Conservation (phyloP, 2,888 invertebrate species). For the Apamea monoglypha region DNA sequence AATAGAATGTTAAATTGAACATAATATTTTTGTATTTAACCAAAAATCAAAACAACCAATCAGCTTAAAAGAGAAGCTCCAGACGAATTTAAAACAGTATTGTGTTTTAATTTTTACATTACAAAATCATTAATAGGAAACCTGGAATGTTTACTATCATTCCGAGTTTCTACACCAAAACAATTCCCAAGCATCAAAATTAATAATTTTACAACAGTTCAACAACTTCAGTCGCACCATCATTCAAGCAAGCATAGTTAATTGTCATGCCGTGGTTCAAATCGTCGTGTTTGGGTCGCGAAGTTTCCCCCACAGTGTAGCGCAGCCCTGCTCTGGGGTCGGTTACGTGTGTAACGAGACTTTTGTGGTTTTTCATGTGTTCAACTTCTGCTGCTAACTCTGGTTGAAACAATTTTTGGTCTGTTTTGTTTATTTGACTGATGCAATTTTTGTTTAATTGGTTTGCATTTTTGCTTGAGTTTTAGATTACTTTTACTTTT, state of each 20-base stretch:
- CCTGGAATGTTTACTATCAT: not conserved
- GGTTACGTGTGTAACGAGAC: slow-evolving; percentile 62
- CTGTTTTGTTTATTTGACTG: slow-evolving; percentile 34
- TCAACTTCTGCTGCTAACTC: slow-evolving; percentile 49
- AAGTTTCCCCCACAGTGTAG: slow-evolving; percentile 65
- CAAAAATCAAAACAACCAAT: not conserved
- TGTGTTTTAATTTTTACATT: not conserved
- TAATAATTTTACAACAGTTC: slow-evolving; percentile 19
- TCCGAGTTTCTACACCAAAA: not conserved
- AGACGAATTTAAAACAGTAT: not conserved
- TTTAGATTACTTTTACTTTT: not conserved
- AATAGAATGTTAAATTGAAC: no score
- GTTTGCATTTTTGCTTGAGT: slow-evolving; percentile 6
- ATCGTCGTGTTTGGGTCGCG: slow-evolving; percentile 53
- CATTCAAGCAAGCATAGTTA: slow-evolving; percentile 40
- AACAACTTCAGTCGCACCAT: not conserved
- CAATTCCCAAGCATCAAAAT: not conserved
- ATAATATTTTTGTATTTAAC: no score
- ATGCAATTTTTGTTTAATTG: slow-evolving; percentile 21
- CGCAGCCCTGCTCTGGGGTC: slow-evolving; percentile 50
- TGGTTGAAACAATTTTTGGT: slow-evolving; percentile 41
- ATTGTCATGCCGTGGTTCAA: slow-evolving; percentile 58
- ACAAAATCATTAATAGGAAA: not conserved
- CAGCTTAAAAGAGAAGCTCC: not conserved
- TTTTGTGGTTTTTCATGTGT: slow-evolving; percentile 60